Evolutionary conservation across 2,888 invertebrate genomes (phyloP), one percentile per base, ranked within the genome.

Genomic region (Cylloceria caligata): DNA sequence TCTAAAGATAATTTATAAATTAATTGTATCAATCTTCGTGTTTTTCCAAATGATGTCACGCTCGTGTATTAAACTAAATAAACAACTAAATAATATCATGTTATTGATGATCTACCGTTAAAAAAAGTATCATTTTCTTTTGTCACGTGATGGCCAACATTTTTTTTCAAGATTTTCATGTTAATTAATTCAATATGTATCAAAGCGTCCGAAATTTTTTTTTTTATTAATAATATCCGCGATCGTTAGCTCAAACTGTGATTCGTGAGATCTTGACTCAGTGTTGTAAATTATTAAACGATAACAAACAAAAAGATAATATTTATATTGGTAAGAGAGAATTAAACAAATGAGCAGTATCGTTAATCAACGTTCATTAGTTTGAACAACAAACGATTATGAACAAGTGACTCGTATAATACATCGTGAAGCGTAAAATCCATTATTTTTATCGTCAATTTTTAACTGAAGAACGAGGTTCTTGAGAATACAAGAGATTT

Each of bases 361-460:
- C 13, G n/a, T 3, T 42, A n/a, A 42, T 45, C 1, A 16, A 45
- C n/a, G n/a, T 45, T 45, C n/a, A 13, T 5, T n/a, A 42, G 11
- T 36, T 36, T 36, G 3, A 9, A 39, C 9, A 39, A 13, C 3
- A 39, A 13, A 39, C 36, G 36, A 5, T 36, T 7, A 36, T 9
- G 11, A 36, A 36, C n/a, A n/a, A n/a, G n/a, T n/a, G n/a, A n/a
- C n/a, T n/a, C n/a, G n/a, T n/a, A n/a, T n/a, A n/a, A n/a, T n/a
- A n/a, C 49, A 19, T 52, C 49, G 21, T 4, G 6, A 52, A 52
- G 11, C 52, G 24, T 52, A 24, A 52, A 52, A 52, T 52, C 52
- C 21, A 45, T 45, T 16, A 45, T 11, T 21, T 52, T 52, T 52
- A 52, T 11, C 11, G 52, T 24, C 24, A 21, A 52, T 52, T 52